Base-by-base conservation (phyloP, 2,797 vertebrate species). In the Lycodopsis pacificus region DNA sequence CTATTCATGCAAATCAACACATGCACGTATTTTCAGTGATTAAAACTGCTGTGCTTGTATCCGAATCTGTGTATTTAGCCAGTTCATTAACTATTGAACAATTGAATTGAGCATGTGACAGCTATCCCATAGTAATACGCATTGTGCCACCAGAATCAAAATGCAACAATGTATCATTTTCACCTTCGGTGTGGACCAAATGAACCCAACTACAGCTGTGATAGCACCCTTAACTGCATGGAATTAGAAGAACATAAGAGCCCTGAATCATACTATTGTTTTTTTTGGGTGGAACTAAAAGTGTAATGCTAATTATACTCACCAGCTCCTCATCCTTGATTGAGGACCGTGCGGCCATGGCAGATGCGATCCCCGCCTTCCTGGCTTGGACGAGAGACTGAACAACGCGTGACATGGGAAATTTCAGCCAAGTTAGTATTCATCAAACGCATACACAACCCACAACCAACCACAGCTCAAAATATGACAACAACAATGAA, bases 271-370 rank as follows among this genome's bases (percentile, higher is more conserved):
- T 22, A 62, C 7, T 9, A 22, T 54, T 1, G 15, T 15, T 25
- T 40, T 62, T 48, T 1, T 8, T 48, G 19, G 36, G 59, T 62
- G 13, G 13, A 62, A 40, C 13, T 40, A 15, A 46, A 27, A n/a
- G 2, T 15, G 65, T 20, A 59, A 38, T 4, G 4, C 34, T 67
- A 42, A 8, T 67, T 42, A 7, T 32, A 89, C 97, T 97, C 93
- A 99, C 98, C 96, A 99, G 93, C 83, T 99, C 98, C 91, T 98
- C 98, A 71, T 99, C 98, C 89, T 99, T 99, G 88, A 99, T 94
- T 77, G 98, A 99, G 40, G 97, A 97, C 51, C 98, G 96, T 17
- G 97, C 97, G 84, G 98, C 97, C 97, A 99, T 97, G 51, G 98
- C 96, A 69, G 98, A 99, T 71, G 97, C 94, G 58, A 99, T 97